Conservation (phyloP, 1,140 invertebrate species). For the Brachionus rubens region DNA sequence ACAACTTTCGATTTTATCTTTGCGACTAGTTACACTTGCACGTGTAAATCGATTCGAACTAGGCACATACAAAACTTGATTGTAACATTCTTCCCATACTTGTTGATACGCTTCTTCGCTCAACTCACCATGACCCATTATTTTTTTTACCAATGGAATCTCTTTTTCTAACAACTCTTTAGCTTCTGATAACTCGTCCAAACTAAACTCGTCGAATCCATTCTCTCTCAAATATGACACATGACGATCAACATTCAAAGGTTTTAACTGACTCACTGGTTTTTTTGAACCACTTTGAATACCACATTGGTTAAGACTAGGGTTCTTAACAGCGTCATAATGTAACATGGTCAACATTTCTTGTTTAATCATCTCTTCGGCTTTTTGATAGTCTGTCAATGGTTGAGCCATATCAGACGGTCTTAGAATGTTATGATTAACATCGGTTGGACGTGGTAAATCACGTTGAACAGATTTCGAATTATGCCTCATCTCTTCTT, state of each 20-base stretch:
- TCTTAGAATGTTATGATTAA: conserved; percentile 74
- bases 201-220: not conserved
- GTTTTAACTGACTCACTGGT: conserved; percentile 50
- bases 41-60: conserved; percentile 84
- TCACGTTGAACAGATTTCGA: conserved; percentile 72
- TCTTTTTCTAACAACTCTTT: conserved; percentile 67
- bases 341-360: conserved; percentile 95
- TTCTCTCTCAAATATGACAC: conserved; percentile 66
- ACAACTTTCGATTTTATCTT: conserved; percentile 85
- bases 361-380: conserved; percentile 91
- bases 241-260: conserved; percentile 62
- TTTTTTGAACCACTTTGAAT: conserved; percentile 48
- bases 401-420: conserved; percentile 66
- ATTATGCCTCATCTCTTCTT: conserved; percentile 17
- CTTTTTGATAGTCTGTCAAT: conserved; percentile 67
- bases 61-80: conserved; percentile 78
- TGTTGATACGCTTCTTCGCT: conserved; percentile 76
- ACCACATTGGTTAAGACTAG: conserved; percentile 60
- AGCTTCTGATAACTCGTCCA: not conserved
- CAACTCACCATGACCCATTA: conserved; percentile 90
- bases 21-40: conserved; percentile 88
- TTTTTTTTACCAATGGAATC: conserved; percentile 82
- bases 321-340: conserved; percentile 67
- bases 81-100: conserved; percentile 85
- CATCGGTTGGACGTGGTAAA: conserved; percentile 80